Evolutionary conservation across 1,140 invertebrate genomes (phyloP).

Genomic region (Hylyphantes graminicola): DNA sequence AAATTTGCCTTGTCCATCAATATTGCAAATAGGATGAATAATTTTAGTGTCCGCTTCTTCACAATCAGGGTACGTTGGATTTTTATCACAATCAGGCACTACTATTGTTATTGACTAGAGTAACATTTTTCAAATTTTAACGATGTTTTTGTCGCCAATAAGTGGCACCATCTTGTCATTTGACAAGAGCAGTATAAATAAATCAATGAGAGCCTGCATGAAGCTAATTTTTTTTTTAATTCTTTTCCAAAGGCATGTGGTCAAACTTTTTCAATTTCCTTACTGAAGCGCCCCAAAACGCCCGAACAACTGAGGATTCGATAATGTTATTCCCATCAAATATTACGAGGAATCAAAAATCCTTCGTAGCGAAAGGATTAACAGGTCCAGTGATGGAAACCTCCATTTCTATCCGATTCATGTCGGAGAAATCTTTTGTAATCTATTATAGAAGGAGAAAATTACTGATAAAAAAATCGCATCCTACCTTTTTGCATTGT

Average conservation of each 20-base stretch:
- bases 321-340: too few relatives aligned
- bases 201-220: background rate
- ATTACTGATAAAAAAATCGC: background rate
- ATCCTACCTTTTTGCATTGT: too few relatives aligned
- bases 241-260: background rate
- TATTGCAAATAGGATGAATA: constrained; percentile 4
- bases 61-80: constrained; percentile 2
- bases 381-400: background rate
- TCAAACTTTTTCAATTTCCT: constrained; percentile 1
- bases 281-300: too few relatives aligned
- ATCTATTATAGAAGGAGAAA: constrained; percentile 21
- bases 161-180: constrained; percentile 10
- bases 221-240: constrained; percentile 8
- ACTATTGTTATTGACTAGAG: background rate
- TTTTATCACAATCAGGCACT: background rate
- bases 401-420: constrained; percentile 14
- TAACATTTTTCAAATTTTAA: background rate
- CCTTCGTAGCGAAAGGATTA: too few relatives aligned
- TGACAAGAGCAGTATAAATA: constrained; percentile 26
- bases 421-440: background rate
- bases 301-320: too few relatives aligned
- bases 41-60: constrained; percentile 41
- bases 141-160: constrained; percentile 4
- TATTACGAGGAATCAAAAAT: too few relatives aligned
- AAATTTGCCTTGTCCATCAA: background rate